A percentile compares a stretch with the other conserved stretches of the same genome.
phyloP scores from a whole-genome alignment of 30 jellyfish, hydroid and myxozoan genomes.

The Hydra vulgaris region DNA sequence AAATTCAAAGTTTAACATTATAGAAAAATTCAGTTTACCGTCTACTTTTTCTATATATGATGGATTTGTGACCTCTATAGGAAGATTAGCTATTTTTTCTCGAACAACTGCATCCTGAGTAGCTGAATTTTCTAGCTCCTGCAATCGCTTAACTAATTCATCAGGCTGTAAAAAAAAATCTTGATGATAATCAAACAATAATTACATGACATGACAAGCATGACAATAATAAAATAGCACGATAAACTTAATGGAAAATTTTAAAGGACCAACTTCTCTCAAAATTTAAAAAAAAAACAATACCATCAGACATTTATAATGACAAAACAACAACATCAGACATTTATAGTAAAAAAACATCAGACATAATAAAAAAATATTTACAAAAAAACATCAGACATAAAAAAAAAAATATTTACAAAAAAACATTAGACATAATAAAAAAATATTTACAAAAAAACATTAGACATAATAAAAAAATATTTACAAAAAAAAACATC shows the following conservation, averaged over 20 bases:
- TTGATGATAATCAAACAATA: background rate
- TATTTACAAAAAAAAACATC: too few species aligned
- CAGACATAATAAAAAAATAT: too few species aligned
- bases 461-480: too few species aligned
- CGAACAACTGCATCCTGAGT: constrained; percentile 93
- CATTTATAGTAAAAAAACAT: too few species aligned
- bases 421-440: too few species aligned
- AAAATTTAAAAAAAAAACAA: background rate
- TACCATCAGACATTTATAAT: background rate
- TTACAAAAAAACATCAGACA: too few species aligned
- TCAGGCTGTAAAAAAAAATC: constrained; percentile 65
- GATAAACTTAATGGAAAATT: background rate
- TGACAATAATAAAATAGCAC: background rate
- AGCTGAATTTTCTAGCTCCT: constrained; percentile 75
- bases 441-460: too few species aligned
- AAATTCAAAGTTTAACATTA: too few species aligned
- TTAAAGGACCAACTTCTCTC: background rate
- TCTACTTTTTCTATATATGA: constrained; percentile 59
- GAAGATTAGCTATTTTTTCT: constrained; percentile 75
- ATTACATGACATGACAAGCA: background rate
- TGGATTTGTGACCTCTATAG: constrained; percentile 77
- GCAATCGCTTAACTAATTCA: constrained; percentile 60
- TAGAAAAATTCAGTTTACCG: too few species aligned
- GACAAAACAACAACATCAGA: too few species aligned
- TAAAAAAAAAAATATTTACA: too few species aligned